Conservation (phyloP, 1,140 invertebrate genomes). For the Drosophila willistoni region DNA sequence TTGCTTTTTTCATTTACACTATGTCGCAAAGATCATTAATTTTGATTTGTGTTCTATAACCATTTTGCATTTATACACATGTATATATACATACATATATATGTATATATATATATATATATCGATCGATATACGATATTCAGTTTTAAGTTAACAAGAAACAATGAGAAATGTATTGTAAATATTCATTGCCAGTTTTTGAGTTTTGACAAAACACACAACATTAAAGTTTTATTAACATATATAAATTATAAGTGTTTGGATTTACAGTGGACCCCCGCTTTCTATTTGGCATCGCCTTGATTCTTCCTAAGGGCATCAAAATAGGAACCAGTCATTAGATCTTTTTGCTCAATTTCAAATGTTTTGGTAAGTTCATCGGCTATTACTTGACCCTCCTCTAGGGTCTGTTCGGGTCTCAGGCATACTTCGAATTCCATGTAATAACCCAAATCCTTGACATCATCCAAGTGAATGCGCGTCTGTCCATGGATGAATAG, state of each 20-base stretch:
- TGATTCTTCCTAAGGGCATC: constrained; percentile 83
- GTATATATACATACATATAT: background rate
- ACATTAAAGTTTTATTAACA: constrained; percentile 39
- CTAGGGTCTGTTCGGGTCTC: constrained; percentile 86
- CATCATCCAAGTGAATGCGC: constrained; percentile 94
- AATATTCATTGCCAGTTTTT: constrained; percentile 51
- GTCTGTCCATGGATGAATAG: constrained; percentile 93
- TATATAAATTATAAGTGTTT: background rate
- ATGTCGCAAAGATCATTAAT: background rate
- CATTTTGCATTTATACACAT: constrained; percentile 6
- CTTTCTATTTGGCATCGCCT: too few relatives aligned
- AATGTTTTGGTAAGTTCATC: constrained; percentile 88
- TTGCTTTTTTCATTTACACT: background rate
- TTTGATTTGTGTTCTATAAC: constrained; percentile 8
- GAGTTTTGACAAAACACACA: constrained; percentile 39
- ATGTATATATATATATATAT: background rate
- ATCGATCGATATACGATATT: too few relatives aligned
- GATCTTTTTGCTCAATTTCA: constrained; percentile 87
- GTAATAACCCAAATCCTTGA: constrained; percentile 91
- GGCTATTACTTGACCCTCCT: constrained; percentile 89
- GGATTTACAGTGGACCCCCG: background rate
- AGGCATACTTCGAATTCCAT: constrained; percentile 95
- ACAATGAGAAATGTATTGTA: constrained; percentile 22
- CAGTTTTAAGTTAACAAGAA: constrained; percentile 9
- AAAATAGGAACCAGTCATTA: constrained; percentile 91